These are phyloP conservation scores for Eupithecia pulchellata DNA, from an alignment of 2,888 invertebrate species.

Conservation along the genomic window DNA sequence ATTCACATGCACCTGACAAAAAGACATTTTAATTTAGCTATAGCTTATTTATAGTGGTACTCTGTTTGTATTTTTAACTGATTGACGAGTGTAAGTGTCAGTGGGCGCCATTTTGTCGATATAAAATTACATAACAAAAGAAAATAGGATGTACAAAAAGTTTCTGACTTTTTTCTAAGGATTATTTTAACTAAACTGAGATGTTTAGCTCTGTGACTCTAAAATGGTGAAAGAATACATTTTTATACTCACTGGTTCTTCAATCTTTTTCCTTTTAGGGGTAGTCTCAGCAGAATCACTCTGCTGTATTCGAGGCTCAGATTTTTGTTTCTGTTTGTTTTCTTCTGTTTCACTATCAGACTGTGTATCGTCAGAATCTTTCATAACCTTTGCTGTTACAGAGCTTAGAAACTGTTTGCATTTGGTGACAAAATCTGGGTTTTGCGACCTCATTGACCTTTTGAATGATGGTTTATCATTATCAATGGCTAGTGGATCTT, in stretches of 20 bases:
- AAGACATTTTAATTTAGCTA: slow-evolving; percentile 26
- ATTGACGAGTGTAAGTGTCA: slow-evolving; percentile 21
- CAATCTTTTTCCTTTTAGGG: slow-evolving; percentile 56
- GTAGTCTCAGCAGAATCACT: slow-evolving; percentile 44
- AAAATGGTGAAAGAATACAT: neutral
- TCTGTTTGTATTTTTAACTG: slow-evolving; percentile 4
- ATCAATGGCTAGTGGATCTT: slow-evolving; percentile 69
- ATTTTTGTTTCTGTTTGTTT: slow-evolving; percentile 47
- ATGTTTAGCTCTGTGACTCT: neutral
- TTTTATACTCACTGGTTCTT: slow-evolving; percentile 47
- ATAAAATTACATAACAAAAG: slow-evolving; percentile 21
- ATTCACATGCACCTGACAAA: slow-evolving; percentile 51
- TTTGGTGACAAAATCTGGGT: slow-evolving; percentile 87
- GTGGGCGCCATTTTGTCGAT: slow-evolving; percentile 53
- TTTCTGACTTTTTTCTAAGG: slow-evolving; percentile 17
- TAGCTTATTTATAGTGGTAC: neutral
- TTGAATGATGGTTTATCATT: slow-evolving; percentile 65
- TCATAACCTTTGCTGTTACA: slow-evolving; percentile 71
- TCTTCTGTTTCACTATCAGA: slow-evolving; percentile 57
- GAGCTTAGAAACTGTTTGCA: slow-evolving; percentile 86
- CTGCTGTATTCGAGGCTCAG: slow-evolving; percentile 50
- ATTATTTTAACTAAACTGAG: neutral
- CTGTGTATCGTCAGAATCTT: slow-evolving; percentile 64
- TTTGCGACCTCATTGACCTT: slow-evolving; percentile 87
- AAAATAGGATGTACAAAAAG: slow-evolving; percentile 31